Base-by-base conservation (phyloP, 1,140 invertebrate genomes). In the Maniola jurtina region DNA sequence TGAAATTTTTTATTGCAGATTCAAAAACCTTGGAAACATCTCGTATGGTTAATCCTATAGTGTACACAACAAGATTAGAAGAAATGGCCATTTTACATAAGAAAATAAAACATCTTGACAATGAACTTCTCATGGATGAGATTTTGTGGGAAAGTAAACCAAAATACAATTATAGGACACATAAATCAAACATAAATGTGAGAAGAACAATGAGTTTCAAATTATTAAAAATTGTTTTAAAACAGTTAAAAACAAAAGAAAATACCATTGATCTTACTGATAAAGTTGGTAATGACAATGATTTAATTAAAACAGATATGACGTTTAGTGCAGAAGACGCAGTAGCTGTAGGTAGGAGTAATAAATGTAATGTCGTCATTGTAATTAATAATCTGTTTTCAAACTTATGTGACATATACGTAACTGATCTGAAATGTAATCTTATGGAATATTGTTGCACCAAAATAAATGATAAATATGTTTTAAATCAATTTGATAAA, bases 41-140 rank as follows among this genome's bases (percentile, higher is more conserved):
- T 2, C 14, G 2, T 5, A 25, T 16, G 0, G 15, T 4, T 16
- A 15, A 48, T 34, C 66, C 57, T 9, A 52, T 71, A 14, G 58
- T 81, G 16, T 79, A 73, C 40, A 81, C 79, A 6, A 75, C 66
- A 16, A 66, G 68, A 70, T 54, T 81, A 63, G 74, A 81, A 45
- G 74, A 80, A 54, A 78, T 78, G 73, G 33, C 15, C 16, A 63
- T 75, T 50, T 69, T 73, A 9, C 61, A 54, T 56, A 57, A 52
- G 34, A 45, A 61, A 0, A 13, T 60, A 15, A 38, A 42, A 25
- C 34, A 56, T 7, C n/a, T 59, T 6, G 33, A 36, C 8, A 34
- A 34, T 11, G 16, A 11, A 35, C 25, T 60, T n/a, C n/a, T 64
- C 45, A 50, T 68, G 35, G 9, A 61, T 0, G 34, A 50, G 10